Base-by-base conservation (phyloP, 2,888 invertebrate genomes). In the Pyrgus malvae region DNA sequence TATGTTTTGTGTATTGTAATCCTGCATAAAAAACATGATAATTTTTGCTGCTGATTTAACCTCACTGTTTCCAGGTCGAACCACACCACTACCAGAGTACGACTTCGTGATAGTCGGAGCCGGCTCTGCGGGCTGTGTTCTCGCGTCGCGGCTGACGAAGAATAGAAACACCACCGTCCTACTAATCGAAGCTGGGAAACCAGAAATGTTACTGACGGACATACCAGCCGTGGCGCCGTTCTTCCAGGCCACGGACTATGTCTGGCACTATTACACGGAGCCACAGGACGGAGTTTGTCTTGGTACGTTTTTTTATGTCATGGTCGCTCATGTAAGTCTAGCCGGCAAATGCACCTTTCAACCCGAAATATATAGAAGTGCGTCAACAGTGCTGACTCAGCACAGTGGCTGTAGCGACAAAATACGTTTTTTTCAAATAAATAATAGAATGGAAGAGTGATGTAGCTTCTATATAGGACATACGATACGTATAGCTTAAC, bases 251-350 rank as follows among this genome's bases (percentile, higher is more conserved):
- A 87, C 88, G 0, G 71, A 79, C 33, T 85, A 89, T 58, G 82
- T 84, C 14, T 91, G 91, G 91, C 84, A 83, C 0, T 91, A 91
- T 65, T 81, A 91, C 46, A 92, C 92, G 70, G 92, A 92, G 60
- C 90, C 88, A 12, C 91, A 91, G 61, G 76, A 77, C 1, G 87
- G 85, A 29, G 91, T 91, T 4, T 92, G 92, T 56, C 82, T 83
- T 62, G 92, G 90, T 64, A 80, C 35, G 44, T 9, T 6, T 23
- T 23, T 23, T 23, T 23, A 4, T 6, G 3, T 23, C 6, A 23
- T 23, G 6, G 3, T 23, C 4, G 23, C 6, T 4, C 23, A 4
- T 6, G 23, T 23, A 4, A 23, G n/a, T n/a, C n/a, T n/a, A n/a
- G n/a, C n/a, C n/a, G n/a, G n/a, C n/a, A n/a, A n/a, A n/a, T n/a